Evolutionary conservation across 2,888 invertebrate species (phyloP), one percentile per base, ranked within the genome.

Genomic region (Tachina fera): DNA sequence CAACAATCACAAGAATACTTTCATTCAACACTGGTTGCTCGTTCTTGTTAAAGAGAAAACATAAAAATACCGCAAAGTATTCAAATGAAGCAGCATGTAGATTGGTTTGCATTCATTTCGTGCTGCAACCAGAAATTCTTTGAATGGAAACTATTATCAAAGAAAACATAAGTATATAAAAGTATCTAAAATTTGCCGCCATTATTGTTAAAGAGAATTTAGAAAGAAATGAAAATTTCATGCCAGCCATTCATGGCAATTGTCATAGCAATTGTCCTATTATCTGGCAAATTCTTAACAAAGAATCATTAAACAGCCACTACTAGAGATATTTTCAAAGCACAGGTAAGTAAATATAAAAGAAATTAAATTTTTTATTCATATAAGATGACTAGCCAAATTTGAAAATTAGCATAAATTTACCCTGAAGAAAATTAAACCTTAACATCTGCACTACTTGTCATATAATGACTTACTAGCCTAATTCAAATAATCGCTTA

Each of bases 51-150:
- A 31, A 31, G 31, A 31, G 31, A 31, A 6, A 31, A 49, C 6
- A 22, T 10, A 53, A n/a, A 53, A 67, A 58, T 45, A 16, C 13
- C 4, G 13, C 6, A 56, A 67, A 67, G 31, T 47, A n/a, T 41
- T 60, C 31, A 49, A 43, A 14, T 51, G 19, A 39, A 43, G 14
- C 19, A 14, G 51, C 49, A 51, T 41, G 9, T 3, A 61, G 49
- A 74, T 61, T 61, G 6, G 41, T 58, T 56, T 47, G 9, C 16
- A 45, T 58, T 58, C 45, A 79, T 16, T 63, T 60, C 9, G 16
- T 71, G 79, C 31, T 45, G 41, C 51, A 63, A 56, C 39, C 31
- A 63, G 19, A n/a, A 63, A 3, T 63, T 2, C 6, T 31, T 31
- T 31, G 6, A 31, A 71, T 56, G n/a, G 22, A 56, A 53, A 47